Base-by-base conservation (phyloP, 2,888 invertebrate genomes). In the Hoplodrina blanda region DNA sequence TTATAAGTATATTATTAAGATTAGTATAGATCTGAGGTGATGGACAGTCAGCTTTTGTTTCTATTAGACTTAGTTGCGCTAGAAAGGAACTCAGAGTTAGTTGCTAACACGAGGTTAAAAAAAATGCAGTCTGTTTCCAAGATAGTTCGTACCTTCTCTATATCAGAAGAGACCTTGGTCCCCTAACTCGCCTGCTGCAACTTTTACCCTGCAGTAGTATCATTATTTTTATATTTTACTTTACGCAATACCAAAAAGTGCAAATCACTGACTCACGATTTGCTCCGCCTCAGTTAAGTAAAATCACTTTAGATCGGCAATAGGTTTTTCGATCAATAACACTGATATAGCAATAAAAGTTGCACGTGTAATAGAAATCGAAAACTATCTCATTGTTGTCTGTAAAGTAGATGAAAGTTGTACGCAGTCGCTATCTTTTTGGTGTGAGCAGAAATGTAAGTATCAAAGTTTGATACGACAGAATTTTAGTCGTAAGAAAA, bases 351-450 rank as follows among this genome's bases (percentile, higher is more conserved):
- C 30, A 78, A 67, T 61, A 30, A 49, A 19, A 6, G 41, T 56
- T 78, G 68, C 41, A 62, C 63, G 69, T 19, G 30, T 56, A 25
- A 72, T 41, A 60, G 64, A 79, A 62, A 73, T 41, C 25, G 54
- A 52, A 62, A 73, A 63, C 72, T 30, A 17, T n/a, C 33, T 52
- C 59, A 62, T 62, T 78, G 64, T 69, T 74, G 57, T 44, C 78
- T 70, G 64, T 46, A 53, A 63, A 75, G 59, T 63, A 15, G 20
- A 64, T 63, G 60, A 75, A 70, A 75, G 75, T 76, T 41, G 69
- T 41, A 0, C 37, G 49, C 53, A 13, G 41, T 62, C 44, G 30
- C 4, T 0, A 25, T 53, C 6, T 41, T 63, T 64, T 68, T 68
- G 62, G 53, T 59, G 46, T 46, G 7, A 46, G 70, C 33, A 60